These are phyloP conservation scores for Balanococcus diminutus DNA, from an alignment of 2,888 invertebrate genomes.

Conservation along the genomic window DNA sequence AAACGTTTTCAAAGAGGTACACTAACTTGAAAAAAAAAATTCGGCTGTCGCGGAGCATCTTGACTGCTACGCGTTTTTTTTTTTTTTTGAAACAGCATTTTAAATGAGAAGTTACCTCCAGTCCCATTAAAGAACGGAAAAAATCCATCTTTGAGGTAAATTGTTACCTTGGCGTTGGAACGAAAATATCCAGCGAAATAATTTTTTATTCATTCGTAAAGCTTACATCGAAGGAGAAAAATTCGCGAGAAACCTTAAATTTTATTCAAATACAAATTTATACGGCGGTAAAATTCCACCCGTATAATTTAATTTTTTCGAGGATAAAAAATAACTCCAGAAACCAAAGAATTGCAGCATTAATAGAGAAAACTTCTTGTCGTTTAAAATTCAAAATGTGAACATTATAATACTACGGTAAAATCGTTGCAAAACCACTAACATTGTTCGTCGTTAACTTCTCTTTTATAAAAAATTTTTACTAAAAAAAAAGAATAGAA, in stretches of 20 bases:
- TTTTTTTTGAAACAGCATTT: no score
- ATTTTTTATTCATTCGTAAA: no score
- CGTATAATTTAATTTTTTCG: neutral
- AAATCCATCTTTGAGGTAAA: no score
- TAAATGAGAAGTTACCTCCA: no score
- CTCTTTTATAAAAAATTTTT: neutral
- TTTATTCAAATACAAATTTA: neutral
- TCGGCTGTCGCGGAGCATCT: no score
- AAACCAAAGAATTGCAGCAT: conserved; percentile 19
- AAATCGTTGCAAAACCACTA: conserved; percentile 7
- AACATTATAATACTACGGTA: neutral
- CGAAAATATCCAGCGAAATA: no score
- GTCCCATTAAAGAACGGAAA: no score
- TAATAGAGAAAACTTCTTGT: neutral
- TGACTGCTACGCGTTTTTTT: no score
- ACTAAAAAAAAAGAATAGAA: neutral
- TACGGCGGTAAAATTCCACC: neutral
- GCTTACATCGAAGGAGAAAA: no score
- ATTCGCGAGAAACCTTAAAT: neutral
- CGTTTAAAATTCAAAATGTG: conserved; percentile 19
- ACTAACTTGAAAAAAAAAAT: no score
- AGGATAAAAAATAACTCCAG: conserved; percentile 5
- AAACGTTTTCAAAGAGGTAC: no score
- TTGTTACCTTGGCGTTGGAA: no score
- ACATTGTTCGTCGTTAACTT: neutral